Evolutionary conservation across 2,888 invertebrate species (phyloP), one percentile per base, ranked within the genome.

Genomic region (Muschampia plurimacula): DNA sequence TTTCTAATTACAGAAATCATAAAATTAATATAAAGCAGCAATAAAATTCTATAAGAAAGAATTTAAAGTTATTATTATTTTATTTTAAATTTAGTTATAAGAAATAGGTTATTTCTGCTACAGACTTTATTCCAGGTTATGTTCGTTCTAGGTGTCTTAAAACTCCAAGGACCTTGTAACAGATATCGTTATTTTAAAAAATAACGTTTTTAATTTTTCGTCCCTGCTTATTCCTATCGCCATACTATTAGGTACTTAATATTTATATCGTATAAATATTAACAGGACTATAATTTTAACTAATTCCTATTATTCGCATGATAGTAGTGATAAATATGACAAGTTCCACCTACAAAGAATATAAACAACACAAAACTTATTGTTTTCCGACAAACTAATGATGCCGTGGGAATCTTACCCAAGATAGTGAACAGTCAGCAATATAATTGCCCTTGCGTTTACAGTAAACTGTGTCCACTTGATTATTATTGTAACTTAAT

Each of bases 341-440:
- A 69, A 13, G 22, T 28, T n/a, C 36, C 22, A 57, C 55, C 41
- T 55, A 44, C 57, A 57, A 49, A 59, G 70, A 44, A 57, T 59
- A 59, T 36, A 59, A 70, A 70, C 59, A 70, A 44, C 46, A 68
- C 63, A 62, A 52, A 63, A 60, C 22, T 69, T 62, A 69, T 69
- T 70, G 70, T 65, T 70, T 70, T 59, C 65, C 70, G 65, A 65
- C 65, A 65, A 57, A 70, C 15, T 70, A 70, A 70, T 65, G 46
- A 70, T 49, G 59, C 70, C 70, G 70, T 70, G 70, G 70, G 70
- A 70, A 70, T 59, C 65, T 59, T 59, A 65, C 36, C 28, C 13
- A 65, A 65, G 69, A 70, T 57, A 55, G 57, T 63, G 64, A 64
- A 69, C 64, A 69, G 55, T 69, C 69, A 69, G 64, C 64, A 69